Evolutionary conservation across 2,888 invertebrate genomes (phyloP).

Genomic region (Lysandra coridon): DNA sequence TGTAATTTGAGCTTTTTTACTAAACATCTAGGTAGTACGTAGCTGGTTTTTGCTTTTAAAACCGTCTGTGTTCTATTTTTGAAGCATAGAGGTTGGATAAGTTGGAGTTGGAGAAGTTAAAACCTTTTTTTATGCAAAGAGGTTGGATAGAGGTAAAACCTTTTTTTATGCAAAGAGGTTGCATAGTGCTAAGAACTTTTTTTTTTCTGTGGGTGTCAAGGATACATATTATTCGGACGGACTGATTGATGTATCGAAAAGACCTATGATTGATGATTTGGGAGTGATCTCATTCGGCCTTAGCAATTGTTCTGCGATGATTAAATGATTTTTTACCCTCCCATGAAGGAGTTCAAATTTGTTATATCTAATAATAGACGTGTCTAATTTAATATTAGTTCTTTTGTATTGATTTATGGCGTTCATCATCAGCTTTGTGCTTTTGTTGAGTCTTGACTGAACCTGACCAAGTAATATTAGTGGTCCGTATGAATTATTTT

Average conservation of each 20-base stretch:
- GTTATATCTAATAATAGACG: constrained; percentile 19
- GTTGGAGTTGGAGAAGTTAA: background rate
- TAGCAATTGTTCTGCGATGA: constrained; percentile 49
- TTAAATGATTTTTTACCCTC: constrained; percentile 34
- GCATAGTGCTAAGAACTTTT: background rate
- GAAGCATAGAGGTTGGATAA: background rate
- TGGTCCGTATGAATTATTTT: too few species aligned
- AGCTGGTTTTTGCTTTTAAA: background rate
- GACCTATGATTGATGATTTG: constrained; percentile 55
- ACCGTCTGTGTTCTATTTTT: background rate
- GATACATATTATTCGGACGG: constrained; percentile 49
- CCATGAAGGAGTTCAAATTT: constrained; percentile 18
- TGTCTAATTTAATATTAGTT: constrained; percentile 30
- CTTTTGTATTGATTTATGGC: constrained; percentile 19
- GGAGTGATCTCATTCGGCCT: constrained; percentile 73
- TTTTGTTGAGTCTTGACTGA: background rate
- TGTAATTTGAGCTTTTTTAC: background rate
- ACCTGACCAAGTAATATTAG: too few species aligned
- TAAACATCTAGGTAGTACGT: background rate
- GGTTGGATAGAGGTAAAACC: background rate
- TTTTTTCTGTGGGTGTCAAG: constrained; percentile 48
- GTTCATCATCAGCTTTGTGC: background rate
- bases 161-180: background rate
- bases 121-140: constrained; percentile 4
- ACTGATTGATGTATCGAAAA: constrained; percentile 73